These are phyloP conservation scores for Mastigias papua DNA, from an alignment of 30 jellyfish, hydroid and myxozoan genomes.

Conservation along the genomic window DNA sequence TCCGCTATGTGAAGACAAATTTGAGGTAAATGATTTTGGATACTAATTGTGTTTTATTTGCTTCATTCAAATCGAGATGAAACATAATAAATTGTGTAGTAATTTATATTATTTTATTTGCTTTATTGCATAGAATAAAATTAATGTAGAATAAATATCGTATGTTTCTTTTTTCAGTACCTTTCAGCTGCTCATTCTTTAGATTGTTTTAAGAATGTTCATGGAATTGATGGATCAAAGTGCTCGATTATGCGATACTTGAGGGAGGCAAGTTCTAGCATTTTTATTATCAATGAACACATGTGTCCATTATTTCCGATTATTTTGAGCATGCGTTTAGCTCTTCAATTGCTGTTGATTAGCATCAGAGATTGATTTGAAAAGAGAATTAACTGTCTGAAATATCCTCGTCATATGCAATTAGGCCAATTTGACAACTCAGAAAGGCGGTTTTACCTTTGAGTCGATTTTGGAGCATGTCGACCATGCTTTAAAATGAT, in stretches of 20 bases:
- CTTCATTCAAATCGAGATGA: too few species aligned
- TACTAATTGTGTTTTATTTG: neutral
- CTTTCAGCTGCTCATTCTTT: neutral
- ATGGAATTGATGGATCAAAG: constrained; percentile 79
- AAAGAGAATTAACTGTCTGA: too few species aligned
- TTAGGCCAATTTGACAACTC: too few species aligned
- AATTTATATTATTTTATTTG: too few species aligned
- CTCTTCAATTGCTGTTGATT: neutral
- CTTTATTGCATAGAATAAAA: neutral
- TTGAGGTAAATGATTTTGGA: constrained; percentile 15
- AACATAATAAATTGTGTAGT: too few species aligned
- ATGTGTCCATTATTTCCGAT: neutral
- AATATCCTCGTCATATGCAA: too few species aligned
- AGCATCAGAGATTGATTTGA: neutral
- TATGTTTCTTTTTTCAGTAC: neutral
- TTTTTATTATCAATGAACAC: neutral
- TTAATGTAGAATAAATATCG: too few species aligned
- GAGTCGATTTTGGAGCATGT: too few species aligned
- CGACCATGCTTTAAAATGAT: too few species aligned
- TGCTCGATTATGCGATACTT: constrained; percentile 79
- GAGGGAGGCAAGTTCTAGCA: constrained; percentile 48
- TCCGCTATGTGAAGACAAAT: constrained; percentile 65
- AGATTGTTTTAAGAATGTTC: constrained; percentile 72
- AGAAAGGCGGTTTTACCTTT: too few species aligned
- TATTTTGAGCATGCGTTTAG: neutral